Evolutionary conservation across 2,888 invertebrate species (phyloP).

Genomic region (Minunthozetes semirufus): DNA sequence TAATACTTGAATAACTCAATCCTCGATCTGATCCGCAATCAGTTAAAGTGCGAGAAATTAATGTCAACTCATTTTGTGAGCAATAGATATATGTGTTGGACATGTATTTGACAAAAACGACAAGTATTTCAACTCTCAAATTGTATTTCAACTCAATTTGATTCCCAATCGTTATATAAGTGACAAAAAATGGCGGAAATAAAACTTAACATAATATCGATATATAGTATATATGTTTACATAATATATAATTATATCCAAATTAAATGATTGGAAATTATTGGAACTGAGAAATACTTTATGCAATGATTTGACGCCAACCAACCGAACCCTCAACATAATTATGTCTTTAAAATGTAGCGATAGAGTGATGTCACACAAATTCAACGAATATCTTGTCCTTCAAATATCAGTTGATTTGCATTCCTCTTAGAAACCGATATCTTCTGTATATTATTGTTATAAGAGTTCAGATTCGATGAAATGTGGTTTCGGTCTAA

Average conservation of each 20-base stretch:
- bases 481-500: neutral
- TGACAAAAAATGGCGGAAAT: no score
- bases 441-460: neutral
- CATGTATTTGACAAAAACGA: no score
- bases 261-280: no score
- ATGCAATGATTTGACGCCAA: neutral
- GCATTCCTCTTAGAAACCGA: neutral
- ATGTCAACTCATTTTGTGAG: constrained; percentile 18
- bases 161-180: no score
- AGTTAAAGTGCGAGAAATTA: neutral
- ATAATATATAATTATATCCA: no score
- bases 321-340: neutral
- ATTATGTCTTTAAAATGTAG: no score
- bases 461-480: neutral
- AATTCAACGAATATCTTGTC: constrained; percentile 1
- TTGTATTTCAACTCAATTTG: no score
- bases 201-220: no score
- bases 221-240: no score
- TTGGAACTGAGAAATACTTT: no score
- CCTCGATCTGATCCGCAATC: neutral
- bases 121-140: no score
- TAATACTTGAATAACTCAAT: neutral
- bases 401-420: neutral
- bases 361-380: neutral
- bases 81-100: neutral